Evolutionary conservation across 2,888 invertebrate genomes (phyloP).

Genomic region (Cheilosia vernalis): DNA sequence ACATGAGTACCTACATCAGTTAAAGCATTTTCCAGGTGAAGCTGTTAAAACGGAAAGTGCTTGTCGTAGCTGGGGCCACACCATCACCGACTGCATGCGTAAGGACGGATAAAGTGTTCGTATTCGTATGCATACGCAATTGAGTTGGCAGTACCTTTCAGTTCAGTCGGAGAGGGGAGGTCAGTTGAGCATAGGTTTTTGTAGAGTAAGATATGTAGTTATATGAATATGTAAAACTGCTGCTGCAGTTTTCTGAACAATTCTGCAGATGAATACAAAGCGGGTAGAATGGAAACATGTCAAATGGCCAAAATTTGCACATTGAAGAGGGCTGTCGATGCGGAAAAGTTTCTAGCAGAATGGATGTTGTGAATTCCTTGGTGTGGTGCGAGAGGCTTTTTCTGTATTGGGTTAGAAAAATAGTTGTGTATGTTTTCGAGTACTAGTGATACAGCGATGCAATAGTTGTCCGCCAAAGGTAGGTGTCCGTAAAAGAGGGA

Average conservation of each 20-base stretch:
- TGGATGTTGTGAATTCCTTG: too few species aligned
- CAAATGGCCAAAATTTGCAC: not conserved
- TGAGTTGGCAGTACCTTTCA: not conserved
- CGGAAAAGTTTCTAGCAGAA: too few species aligned
- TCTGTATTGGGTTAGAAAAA: too few species aligned
- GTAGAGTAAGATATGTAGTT: too few species aligned
- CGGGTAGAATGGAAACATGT: not conserved
- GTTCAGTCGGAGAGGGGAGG: not conserved
- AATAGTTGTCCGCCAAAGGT: too few species aligned
- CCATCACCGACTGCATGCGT: not conserved
- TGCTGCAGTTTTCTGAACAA: not conserved
- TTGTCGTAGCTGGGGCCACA: constrained; percentile 5
- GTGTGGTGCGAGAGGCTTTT: too few species aligned
- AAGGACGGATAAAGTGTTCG: constrained; percentile 7
- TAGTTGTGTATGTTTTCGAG: too few species aligned
- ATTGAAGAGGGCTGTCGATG: too few species aligned
- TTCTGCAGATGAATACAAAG: constrained; percentile 1
- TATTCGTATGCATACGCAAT: constrained; percentile 8
- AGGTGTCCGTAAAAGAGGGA: too few species aligned
- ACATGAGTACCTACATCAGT: constrained; percentile 33
- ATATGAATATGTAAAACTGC: not conserved
- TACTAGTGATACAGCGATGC: too few species aligned
- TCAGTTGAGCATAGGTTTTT: constrained; percentile 6
- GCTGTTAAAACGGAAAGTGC: constrained; percentile 46
- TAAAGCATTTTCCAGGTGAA: constrained; percentile 21